phyloP scores from a whole-genome alignment of 2,888 invertebrate genomes.

The Oegoconia quadripuncta region DNA sequence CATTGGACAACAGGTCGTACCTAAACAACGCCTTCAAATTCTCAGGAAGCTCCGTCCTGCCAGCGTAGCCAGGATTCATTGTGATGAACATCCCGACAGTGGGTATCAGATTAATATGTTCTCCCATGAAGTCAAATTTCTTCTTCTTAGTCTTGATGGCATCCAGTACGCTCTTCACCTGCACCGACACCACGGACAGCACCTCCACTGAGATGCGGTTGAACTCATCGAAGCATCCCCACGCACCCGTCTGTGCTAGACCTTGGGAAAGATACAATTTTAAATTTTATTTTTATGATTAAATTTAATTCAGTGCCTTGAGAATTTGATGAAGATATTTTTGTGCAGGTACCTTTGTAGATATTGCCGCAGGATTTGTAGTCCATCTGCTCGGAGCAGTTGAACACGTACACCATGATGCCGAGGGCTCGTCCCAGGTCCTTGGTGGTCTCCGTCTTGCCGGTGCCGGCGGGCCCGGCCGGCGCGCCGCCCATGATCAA shows the following conservation, averaged over 20 bases:
- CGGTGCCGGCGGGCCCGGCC: conserved; percentile 96
- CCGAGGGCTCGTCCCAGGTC: conserved; percentile 96
- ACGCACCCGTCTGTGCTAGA: conserved; percentile 94
- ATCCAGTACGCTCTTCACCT: conserved; percentile 91
- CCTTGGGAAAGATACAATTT: conserved; percentile 46
- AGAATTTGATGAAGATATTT: background rate
- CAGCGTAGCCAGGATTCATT: conserved; percentile 98
- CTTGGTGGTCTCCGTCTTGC: conserved; percentile 98
- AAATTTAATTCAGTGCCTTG: background rate
- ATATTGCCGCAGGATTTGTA: conserved; percentile 97
- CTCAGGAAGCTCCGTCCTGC: conserved; percentile 92
- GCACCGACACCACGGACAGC: conserved; percentile 95
- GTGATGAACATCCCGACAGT: conserved; percentile 96
- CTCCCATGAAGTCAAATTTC: conserved; percentile 91
- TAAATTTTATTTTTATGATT: background rate
- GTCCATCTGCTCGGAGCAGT: conserved; percentile 98
- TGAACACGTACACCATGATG: conserved; percentile 98
- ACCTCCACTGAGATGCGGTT: conserved; percentile 97
- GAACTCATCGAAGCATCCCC: conserved; percentile 99
- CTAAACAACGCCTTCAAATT: conserved; percentile 85
- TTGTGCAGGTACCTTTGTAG: conserved; percentile 85
- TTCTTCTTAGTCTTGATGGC: conserved; percentile 90
- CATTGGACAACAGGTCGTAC: no score
- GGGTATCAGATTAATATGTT: conserved; percentile 84
- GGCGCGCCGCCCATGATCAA: conserved; percentile 98